Percentiles rank a stretch among this genome's conserved stretches.
Conservation (phyloP, 2,888 invertebrate genomes). For the Watsonalla cultraria region DNA sequence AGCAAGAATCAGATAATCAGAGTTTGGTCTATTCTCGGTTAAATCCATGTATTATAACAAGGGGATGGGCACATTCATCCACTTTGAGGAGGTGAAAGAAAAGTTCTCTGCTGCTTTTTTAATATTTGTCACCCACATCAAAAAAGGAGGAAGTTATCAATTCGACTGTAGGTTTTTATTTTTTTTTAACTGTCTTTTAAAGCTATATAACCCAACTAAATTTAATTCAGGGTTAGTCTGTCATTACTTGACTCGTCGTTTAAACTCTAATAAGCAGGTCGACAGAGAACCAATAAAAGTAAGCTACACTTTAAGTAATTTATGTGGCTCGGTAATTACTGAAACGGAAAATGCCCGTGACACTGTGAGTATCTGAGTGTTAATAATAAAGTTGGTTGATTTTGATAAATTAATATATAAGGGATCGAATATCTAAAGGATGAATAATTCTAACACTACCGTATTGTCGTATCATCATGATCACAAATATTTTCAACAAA, state of each 20-base stretch:
- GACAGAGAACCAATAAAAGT: slow-evolving; percentile 12
- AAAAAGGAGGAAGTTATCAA: no score
- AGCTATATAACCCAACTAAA: slow-evolving; percentile 11
- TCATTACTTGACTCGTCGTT: slow-evolving; percentile 19
- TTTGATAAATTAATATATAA: neutral
- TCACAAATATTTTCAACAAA: neutral
- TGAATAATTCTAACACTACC: neutral
- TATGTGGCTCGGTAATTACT: neutral
- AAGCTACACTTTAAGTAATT: neutral
- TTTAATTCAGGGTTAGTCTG: slow-evolving; percentile 25
- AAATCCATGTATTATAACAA: no score
- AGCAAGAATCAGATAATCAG: no score
- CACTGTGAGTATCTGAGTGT: neutral
- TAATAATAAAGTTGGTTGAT: neutral
- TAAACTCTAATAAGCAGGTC: slow-evolving; percentile 18
- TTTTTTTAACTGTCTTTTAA: no score
- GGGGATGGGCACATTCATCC: neutral
- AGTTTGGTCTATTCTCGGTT: no score
- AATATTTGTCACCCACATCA: no score
- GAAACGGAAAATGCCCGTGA: neutral
- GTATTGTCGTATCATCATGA: neutral
- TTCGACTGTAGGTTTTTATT: no score
- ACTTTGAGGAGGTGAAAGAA: neutral
- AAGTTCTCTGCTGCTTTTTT: neutral
- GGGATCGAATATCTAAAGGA: neutral